Base-by-base conservation (phyloP, 64 coral and sea anemone species). In the Acropora tenuis region DNA sequence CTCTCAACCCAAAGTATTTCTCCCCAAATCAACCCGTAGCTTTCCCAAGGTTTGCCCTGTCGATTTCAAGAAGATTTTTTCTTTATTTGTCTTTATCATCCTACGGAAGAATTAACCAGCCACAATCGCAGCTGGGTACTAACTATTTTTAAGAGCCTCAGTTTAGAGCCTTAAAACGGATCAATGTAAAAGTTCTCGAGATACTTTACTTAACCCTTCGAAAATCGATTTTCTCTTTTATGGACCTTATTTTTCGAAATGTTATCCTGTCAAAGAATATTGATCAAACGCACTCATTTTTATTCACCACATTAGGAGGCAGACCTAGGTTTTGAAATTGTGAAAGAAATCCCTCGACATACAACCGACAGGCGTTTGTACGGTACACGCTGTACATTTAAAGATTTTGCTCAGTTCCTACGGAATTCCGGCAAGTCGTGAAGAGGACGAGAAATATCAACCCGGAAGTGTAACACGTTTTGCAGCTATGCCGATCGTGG, bases 51-150 rank as follows among this genome's bases (percentile, higher is more conserved):
- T 78, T 10, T 78, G 48, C 43, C 45, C 17, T 4, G 41, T 9
- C 65, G 43, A 85, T 85, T 65, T 48, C 1, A 61, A 47, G 45
- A 50, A 60, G 16, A n/a, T 18, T 18, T 19, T 15, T 48, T 67
- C 18, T 17, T 85, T 49, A 10, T 15, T 43, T 43, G 60, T 43
- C 57, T 43, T 85, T 61, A 85, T 85, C 45, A 71, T 78, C 5
- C 43, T 67, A 60, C 11, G 42, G 65, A 85, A 65, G 16, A 44
- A 47, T 43, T 71, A 85, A 85, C 43, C 63, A 47, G 61, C 82
- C 30, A 30, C 30, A 30, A 30, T 30, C 30, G 30, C 30, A 30
- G 30, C 30, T 30, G 30, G 5, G 41, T 60, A 13, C 12, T 68
- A 16, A 17, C 9, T 15, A 7, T 20, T 76, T 11, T 46, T 44